phyloP scores from a whole-genome alignment of 1,140 invertebrate species.

The Drosophila ironensis region DNA sequence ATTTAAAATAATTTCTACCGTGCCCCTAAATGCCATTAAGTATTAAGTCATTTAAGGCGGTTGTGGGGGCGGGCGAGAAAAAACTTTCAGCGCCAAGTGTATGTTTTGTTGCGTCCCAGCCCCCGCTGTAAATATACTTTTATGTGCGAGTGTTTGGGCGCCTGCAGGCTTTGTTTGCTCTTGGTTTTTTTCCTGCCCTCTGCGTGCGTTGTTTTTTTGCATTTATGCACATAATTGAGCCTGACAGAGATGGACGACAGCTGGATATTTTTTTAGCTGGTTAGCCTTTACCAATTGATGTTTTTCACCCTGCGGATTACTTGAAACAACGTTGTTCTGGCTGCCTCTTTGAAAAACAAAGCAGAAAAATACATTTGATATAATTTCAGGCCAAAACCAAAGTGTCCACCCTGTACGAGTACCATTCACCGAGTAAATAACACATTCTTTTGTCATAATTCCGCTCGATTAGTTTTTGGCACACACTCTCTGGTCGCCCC shows the following conservation, averaged over 20 bases:
- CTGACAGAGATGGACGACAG: constrained; percentile 3
- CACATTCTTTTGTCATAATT: constrained; percentile 22
- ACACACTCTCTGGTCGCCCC: constrained; percentile 1
- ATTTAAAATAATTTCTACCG: constrained; percentile 72
- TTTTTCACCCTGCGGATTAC: not conserved
- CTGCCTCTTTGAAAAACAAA: not conserved
- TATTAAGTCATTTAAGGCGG: constrained; percentile 60
- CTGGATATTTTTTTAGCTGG: not conserved
- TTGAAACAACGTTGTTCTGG: not conserved
- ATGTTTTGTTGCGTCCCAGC: constrained; percentile 1
- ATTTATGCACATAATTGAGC: constrained; percentile 73
- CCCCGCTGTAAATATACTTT: constrained; percentile 1
- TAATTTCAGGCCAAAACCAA: not conserved
- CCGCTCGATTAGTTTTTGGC: constrained; percentile 40
- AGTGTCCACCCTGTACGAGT: not conserved
- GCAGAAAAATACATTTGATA: not conserved
- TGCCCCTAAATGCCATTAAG: constrained; percentile 74
- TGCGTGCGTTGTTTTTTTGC: constrained; percentile 35
- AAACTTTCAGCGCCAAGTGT: constrained; percentile 37
- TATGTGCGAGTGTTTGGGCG: constrained; percentile 23
- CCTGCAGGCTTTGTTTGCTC: constrained; percentile 41
- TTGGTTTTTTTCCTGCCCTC: constrained; percentile 13
- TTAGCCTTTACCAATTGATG: not conserved
- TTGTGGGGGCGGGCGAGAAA: constrained; percentile 4
- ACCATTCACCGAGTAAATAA: no score